Percentiles rank a stretch among this genome's conserved stretches.
Conservation (phyloP, 2,888 invertebrate genomes). For the Drosophila antonietae region DNA sequence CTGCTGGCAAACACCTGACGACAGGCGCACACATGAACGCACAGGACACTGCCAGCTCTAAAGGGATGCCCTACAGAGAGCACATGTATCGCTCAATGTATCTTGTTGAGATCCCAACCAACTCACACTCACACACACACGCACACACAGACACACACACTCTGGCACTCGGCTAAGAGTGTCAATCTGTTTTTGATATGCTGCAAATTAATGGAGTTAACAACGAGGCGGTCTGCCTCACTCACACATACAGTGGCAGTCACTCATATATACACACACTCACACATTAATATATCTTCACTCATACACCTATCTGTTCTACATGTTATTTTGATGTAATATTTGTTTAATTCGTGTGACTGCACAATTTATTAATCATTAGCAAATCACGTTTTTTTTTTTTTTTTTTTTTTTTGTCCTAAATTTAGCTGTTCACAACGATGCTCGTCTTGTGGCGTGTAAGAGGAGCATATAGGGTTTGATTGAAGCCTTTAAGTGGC, state of each 20-base stretch:
- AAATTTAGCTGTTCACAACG: neutral
- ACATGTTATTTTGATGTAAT: slow-evolving; percentile 7
- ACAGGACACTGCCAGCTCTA: slow-evolving; percentile 52
- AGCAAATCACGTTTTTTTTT: slow-evolving; percentile 7
- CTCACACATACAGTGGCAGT: neutral
- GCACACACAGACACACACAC: slow-evolving; percentile 15
- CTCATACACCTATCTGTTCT: neutral
- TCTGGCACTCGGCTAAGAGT: slow-evolving; percentile 31
- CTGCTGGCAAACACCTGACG: slow-evolving; percentile 44
- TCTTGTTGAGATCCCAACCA: slow-evolving; percentile 23
- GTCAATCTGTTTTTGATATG: slow-evolving; percentile 71
- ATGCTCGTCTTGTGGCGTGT: neutral
- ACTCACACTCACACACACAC: slow-evolving; percentile 1
- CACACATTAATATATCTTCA: neutral
- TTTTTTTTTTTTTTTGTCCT: neutral
- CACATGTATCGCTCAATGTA: slow-evolving; percentile 16
- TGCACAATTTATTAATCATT: slow-evolving; percentile 24
- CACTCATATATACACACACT: neutral
- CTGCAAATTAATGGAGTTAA: slow-evolving; percentile 70
- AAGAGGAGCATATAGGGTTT: neutral
- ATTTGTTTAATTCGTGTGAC: slow-evolving; percentile 4
- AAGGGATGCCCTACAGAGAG: slow-evolving; percentile 43
- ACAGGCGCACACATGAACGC: slow-evolving; percentile 58
- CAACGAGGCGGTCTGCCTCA: slow-evolving; percentile 35
- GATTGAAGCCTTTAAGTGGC: no score